Evolutionary conservation across 1,140 invertebrate genomes (phyloP).

Genomic region (Papilio helenus): DNA sequence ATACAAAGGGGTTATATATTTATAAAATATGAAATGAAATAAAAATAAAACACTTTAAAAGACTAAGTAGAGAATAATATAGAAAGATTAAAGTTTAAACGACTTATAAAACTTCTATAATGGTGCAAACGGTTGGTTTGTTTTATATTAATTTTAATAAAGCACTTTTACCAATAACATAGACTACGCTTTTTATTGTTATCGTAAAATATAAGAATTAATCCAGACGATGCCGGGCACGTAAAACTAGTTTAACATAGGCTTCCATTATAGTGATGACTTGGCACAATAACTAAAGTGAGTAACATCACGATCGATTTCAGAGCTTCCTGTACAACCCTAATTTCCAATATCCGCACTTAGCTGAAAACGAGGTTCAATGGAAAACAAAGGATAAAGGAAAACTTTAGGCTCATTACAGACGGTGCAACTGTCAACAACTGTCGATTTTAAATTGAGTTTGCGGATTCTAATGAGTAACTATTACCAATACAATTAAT

Average conservation of each 20-base stretch:
- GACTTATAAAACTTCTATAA: neutral
- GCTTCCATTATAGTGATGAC: conserved; percentile 43
- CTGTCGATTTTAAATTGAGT: neutral
- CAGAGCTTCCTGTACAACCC: conserved; percentile 74
- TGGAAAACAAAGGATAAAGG: conserved; percentile 32
- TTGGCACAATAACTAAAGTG: conserved; percentile 68
- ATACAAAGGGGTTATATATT: conserved; percentile 18
- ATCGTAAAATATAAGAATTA: neutral
- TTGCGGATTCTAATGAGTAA: neutral
- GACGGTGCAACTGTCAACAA: neutral
- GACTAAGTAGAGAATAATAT: neutral
- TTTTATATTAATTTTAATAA: neutral
- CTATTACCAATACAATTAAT: no score
- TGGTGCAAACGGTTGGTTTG: neutral
- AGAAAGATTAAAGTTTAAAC: neutral
- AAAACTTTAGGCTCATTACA: neutral
- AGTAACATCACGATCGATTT: conserved; percentile 54
- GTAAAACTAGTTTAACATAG: neutral
- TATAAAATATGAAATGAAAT: neutral
- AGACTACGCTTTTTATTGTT: neutral
- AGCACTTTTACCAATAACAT: neutral
- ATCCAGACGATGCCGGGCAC: neutral
- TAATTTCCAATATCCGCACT: conserved; percentile 75
- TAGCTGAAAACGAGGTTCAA: conserved; percentile 41
- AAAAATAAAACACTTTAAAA: neutral